Evolutionary conservation across 1,140 invertebrate genomes (phyloP), one percentile per base, ranked within the genome.

Genomic region (Trichogramma pretiosum): DNA sequence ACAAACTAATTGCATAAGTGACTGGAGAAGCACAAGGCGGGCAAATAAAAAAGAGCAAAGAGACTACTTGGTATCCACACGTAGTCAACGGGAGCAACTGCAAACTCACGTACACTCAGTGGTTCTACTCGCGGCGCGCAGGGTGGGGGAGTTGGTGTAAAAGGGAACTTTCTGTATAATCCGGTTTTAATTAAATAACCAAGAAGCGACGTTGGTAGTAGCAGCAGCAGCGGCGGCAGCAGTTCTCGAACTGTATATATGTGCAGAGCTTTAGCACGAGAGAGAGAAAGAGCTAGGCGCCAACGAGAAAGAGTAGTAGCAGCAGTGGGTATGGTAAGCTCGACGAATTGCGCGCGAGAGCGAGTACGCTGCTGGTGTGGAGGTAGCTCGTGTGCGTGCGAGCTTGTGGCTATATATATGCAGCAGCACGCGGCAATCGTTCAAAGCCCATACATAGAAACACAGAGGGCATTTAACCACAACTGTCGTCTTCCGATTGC

Each of bases 401-500:
- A n/a, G n/a, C 18, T 16, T 8, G 2, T 35, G 21, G n/a, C 10
- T 18, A 35, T 30, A 34, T 44, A 44, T 46, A n/a, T n/a, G n/a
- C n/a, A n/a, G n/a, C n/a, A n/a, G n/a, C n/a, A n/a, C n/a, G n/a
- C n/a, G n/a, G n/a, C n/a, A n/a, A n/a, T n/a, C n/a, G n/a, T n/a
- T n/a, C n/a, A n/a, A n/a, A n/a, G n/a, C n/a, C n/a, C n/a, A n/a
- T n/a, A n/a, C n/a, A n/a, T n/a, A n/a, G n/a, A n/a, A n/a, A n/a
- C n/a, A n/a, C n/a, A n/a, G n/a, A n/a, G n/a, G 62, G 66, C 65
- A 67, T 68, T 70, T 67, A 70, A 65, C 67, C 68, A 58, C 68
- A 70, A 69, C 67, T 69, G 68, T 68, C 62, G 65, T 66, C 63
- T 54, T 58, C 58, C 58, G 56, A 64, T 60, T 62, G 63, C 59